Conservation (phyloP, 2,113 vertebrate species). For the Oreochromis tanganicae region DNA sequence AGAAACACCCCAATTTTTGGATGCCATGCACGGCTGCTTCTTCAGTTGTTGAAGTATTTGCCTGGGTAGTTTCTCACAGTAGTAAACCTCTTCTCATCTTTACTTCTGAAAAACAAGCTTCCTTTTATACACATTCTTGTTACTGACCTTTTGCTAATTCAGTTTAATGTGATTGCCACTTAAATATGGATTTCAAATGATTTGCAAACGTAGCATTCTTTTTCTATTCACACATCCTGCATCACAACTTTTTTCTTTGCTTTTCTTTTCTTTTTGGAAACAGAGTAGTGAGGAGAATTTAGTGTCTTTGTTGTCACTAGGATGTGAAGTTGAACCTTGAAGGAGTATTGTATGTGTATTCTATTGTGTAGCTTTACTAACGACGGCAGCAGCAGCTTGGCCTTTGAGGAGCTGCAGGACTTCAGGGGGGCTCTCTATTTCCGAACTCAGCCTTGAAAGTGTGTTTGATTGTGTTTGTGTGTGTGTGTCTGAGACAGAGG, state of each 20-base stretch:
- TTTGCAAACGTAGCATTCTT: background rate
- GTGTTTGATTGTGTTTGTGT: conserved; percentile 18
- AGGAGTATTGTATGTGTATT: conserved; percentile 13
- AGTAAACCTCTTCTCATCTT: background rate
- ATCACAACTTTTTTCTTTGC: background rate
- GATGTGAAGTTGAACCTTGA: background rate
- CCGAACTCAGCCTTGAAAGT: conserved; percentile 44
- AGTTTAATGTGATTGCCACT: background rate
- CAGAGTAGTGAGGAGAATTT: background rate
- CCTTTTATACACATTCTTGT: background rate
- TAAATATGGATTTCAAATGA: background rate
- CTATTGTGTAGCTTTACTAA: conserved; percentile 33
- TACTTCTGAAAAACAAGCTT: background rate
- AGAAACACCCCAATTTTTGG: background rate
- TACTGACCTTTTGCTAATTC: background rate
- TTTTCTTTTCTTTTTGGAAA: background rate
- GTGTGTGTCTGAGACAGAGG: conserved; percentile 24
- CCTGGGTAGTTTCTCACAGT: background rate
- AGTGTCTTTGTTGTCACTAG: background rate
- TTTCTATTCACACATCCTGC: background rate
- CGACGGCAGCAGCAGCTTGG: conserved; percentile 40
- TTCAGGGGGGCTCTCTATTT: conserved; percentile 47
- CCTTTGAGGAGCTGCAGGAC: conserved; percentile 65
- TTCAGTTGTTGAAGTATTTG: background rate
- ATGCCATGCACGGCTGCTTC: background rate